Conservation (phyloP, 2,797 vertebrate genomes). For the Prionace glauca region DNA sequence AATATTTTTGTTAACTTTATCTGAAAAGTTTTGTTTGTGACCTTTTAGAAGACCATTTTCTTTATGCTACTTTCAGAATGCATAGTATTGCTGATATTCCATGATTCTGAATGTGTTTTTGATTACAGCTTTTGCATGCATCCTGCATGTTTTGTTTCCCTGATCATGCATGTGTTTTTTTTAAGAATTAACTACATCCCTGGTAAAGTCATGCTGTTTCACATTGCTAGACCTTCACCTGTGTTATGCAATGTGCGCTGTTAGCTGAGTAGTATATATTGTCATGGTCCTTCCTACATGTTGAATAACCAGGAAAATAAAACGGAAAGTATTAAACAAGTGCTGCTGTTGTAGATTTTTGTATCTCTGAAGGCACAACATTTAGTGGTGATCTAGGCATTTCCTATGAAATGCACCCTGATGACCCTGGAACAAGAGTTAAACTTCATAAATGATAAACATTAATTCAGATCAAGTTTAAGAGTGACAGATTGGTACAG, state of each 20-base stretch:
- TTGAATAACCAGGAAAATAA: not conserved
- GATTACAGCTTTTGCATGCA: conserved; percentile 21
- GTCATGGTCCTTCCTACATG: not conserved
- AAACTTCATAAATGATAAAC: not conserved
- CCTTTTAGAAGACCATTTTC: not conserved
- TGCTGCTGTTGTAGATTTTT: not conserved
- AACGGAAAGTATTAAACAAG: not conserved
- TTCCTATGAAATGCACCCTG: not conserved
- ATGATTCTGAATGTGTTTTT: not conserved
- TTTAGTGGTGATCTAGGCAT: not conserved
- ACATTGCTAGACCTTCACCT: not conserved
- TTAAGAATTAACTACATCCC: not conserved
- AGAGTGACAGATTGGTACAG: not conserved
- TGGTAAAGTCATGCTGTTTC: not conserved
- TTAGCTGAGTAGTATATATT: not conserved
- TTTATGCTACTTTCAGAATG: not conserved
- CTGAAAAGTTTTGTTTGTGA: conserved; percentile 21
- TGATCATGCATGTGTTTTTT: conserved; percentile 12
- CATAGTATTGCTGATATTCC: not conserved
- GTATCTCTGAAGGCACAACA: not conserved
- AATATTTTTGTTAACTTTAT: conserved; percentile 9
- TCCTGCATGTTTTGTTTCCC: conserved; percentile 8
- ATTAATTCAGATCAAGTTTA: not conserved
- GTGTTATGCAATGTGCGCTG: not conserved
- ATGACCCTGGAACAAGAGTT: not conserved